A percentile compares a stretch with the other conserved stretches of the same genome.
These are phyloP conservation scores for Phocoena phocoena DNA, from an alignment of 2,113 vertebrate genomes.

Conservation along the genomic window DNA sequence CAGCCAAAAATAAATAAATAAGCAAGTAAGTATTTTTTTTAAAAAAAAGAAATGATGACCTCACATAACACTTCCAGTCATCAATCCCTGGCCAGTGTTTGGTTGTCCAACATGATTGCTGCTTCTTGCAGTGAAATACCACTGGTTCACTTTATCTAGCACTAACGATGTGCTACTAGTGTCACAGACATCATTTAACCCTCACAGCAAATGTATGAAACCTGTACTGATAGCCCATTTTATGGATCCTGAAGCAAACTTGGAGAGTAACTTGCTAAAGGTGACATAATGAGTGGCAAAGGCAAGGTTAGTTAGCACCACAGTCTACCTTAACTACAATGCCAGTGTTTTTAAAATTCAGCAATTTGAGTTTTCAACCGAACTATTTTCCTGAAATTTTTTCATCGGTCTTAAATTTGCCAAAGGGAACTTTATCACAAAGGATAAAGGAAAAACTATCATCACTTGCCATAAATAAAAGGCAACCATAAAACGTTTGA, in stretches of 20 bases:
- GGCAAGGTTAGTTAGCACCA: not conserved
- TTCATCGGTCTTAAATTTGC: constrained; percentile 8
- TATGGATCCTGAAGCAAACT: not conserved
- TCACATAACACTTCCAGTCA: not conserved
- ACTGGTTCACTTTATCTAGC: not conserved
- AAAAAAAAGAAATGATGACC: not conserved
- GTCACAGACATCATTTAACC: not conserved
- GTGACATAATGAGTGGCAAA: not conserved
- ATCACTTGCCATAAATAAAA: not conserved
- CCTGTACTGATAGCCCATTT: not conserved
- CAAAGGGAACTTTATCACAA: not conserved
- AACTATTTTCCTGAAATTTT: not conserved
- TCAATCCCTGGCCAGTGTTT: not conserved
- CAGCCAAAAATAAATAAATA: too few species aligned
- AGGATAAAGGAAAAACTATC: not conserved
- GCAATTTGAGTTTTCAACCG: not conserved
- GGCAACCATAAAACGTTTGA: not conserved
- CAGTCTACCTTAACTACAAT: not conserved
- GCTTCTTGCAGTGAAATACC: not conserved
- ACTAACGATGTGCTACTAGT: not conserved
- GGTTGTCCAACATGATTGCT: not conserved
- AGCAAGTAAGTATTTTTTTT: too few species aligned
- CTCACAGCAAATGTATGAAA: not conserved
- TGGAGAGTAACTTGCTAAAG: not conserved
- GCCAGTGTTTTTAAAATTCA: not conserved